Evolutionary conservation across 2,888 invertebrate genomes (phyloP).

Genomic region (Synanthedon andrenaeformis): DNA sequence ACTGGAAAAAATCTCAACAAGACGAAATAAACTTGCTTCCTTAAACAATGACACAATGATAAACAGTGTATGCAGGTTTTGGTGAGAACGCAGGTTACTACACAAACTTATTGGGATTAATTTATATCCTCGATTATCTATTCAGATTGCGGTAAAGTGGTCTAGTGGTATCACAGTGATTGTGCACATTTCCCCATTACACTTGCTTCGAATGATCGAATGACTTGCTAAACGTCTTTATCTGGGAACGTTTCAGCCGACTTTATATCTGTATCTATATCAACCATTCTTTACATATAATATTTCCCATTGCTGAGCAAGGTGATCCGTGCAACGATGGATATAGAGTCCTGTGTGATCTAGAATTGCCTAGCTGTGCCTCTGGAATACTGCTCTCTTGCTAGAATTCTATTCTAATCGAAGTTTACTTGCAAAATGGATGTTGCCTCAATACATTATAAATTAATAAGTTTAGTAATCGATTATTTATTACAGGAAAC

Average conservation of each 20-base stretch:
- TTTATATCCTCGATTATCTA: slow-evolving; percentile 14
- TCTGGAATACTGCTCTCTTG: too few relatives aligned
- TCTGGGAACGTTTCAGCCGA: slow-evolving; percentile 10
- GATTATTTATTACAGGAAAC: too few relatives aligned
- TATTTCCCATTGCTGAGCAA: too few relatives aligned
- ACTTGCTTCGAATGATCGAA: slow-evolving; percentile 5
- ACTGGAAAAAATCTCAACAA: slow-evolving; percentile 30
- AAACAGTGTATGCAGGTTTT: slow-evolving; percentile 4
- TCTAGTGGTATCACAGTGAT: slow-evolving; percentile 19
- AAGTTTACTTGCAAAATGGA: too few relatives aligned
- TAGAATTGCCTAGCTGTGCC: too few relatives aligned
- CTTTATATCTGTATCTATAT: slow-evolving; percentile 9
- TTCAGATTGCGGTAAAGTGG: slow-evolving; percentile 11
- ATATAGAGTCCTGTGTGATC: too few relatives aligned
- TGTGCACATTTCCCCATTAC: slow-evolving; percentile 13
- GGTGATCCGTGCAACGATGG: too few relatives aligned
- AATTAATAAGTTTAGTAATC: too few relatives aligned
- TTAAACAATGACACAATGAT: slow-evolving; percentile 23
- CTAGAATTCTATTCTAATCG: too few relatives aligned
- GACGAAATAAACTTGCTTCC: slow-evolving; percentile 23
- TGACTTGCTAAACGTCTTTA: slow-evolving; percentile 33
- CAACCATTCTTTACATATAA: too few relatives aligned
- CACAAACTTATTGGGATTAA: slow-evolving; percentile 7
- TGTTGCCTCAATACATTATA: too few relatives aligned
- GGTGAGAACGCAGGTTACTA: slow-evolving; percentile 6